Evolutionary conservation across 2,797 vertebrate species (phyloP).

Genomic region (Apodemus agrarius): DNA sequence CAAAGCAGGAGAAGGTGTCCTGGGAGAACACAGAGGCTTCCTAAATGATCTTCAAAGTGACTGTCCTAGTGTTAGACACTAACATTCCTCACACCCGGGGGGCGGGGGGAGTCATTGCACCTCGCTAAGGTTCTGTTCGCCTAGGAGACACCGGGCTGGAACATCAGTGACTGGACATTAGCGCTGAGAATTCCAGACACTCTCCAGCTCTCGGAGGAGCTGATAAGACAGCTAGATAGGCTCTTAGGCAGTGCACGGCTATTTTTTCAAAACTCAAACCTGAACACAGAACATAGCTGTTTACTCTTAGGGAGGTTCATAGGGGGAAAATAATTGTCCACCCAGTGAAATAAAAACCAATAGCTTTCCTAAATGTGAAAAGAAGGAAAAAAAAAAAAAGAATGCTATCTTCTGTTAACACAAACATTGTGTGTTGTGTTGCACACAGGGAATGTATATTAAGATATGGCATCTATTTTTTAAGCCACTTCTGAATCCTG

Average conservation of each 20-base stretch:
- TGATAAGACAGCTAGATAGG: background rate
- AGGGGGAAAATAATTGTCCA: fast-evolving
- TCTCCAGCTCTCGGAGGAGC: background rate
- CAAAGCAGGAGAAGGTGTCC: background rate
- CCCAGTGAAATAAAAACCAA: background rate
- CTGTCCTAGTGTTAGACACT: background rate
- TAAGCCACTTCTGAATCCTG: background rate
- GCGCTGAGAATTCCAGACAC: background rate
- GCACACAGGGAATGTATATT: background rate
- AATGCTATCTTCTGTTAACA: background rate
- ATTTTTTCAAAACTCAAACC: background rate
- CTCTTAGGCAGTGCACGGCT: background rate
- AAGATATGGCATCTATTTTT: conserved; percentile 8
- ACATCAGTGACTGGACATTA: fast-evolving
- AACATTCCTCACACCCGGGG: background rate
- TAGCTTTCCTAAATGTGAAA: background rate
- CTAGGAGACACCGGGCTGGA: background rate
- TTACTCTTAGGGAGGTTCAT: background rate
- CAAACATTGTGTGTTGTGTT: background rate
- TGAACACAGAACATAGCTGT: background rate
- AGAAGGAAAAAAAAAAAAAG: background rate
- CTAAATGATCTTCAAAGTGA: background rate
- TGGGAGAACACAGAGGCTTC: background rate
- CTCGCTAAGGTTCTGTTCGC: conserved; percentile 57
- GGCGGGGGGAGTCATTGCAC: conserved; percentile 1